A percentile compares a stretch with the other conserved stretches of the same genome.
Conservation (phyloP, 1,140 invertebrate genomes). For the Anastrepha ludens region DNA sequence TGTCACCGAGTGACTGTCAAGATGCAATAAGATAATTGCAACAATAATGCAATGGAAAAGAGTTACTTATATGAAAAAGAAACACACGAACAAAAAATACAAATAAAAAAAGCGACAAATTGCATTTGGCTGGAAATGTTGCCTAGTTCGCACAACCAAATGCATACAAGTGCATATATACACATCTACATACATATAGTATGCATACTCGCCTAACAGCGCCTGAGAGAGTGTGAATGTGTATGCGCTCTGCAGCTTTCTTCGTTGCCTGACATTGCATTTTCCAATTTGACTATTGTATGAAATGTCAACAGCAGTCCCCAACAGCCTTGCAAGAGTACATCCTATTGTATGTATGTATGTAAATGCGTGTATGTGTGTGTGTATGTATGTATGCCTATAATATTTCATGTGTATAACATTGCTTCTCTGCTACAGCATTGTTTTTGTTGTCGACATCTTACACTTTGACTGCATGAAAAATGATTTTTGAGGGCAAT, state of each 20-base stretch:
- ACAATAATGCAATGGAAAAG: too few species aligned
- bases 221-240: too few species aligned
- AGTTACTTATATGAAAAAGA: background rate
- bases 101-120: constrained; percentile 15
- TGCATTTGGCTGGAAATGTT: background rate
- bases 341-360: background rate
- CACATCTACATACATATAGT: too few species aligned
- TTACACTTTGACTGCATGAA: constrained; percentile 31
- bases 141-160: background rate
- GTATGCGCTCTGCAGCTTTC: background rate
- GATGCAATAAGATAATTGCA: too few species aligned
- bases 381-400: background rate
- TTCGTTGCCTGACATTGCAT: constrained; percentile 22
- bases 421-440: background rate
- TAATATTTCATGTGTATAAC: too few species aligned
- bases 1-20: too few species aligned
- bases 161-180: background rate
- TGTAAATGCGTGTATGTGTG: too few species aligned
- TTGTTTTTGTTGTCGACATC: constrained; percentile 40
- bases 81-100: background rate
- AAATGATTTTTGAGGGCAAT: constrained; percentile 44
- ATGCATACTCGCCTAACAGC: too few species aligned
- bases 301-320: constrained; percentile 30
- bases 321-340: background rate
- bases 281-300: constrained; percentile 49